Conservation (phyloP, 2,888 invertebrate species). For the Thelaira solivaga region DNA sequence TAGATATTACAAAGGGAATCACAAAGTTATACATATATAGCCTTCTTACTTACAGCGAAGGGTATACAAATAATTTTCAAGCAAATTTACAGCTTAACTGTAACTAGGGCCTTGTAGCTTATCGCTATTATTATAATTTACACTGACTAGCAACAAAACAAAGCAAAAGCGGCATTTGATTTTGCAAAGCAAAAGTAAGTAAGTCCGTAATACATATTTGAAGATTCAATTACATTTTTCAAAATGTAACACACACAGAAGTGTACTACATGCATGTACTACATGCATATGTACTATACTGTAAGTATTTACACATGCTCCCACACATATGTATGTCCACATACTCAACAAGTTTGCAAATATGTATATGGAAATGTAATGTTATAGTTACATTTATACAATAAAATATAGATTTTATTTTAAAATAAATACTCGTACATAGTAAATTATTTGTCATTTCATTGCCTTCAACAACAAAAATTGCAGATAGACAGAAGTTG, state of each 20-base stretch:
- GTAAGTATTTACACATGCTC: not conserved
- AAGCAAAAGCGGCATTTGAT: conserved; percentile 24
- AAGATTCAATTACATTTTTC: conserved; percentile 49
- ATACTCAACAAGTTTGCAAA: not conserved
- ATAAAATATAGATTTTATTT: not conserved
- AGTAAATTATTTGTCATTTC: not conserved
- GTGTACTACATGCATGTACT: not conserved
- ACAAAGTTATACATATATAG: not conserved
- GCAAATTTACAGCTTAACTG: not conserved
- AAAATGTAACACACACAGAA: conserved; percentile 6
- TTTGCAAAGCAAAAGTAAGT: conserved; percentile 35
- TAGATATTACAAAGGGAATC: too few species aligned
- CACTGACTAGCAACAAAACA: not conserved
- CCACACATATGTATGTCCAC: not conserved
- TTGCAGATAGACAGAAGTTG: not conserved
- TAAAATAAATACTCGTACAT: not conserved
- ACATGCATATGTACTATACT: not conserved
- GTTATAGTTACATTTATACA: not conserved
- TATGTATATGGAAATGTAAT: conserved; percentile 30
- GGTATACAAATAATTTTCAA: not conserved
- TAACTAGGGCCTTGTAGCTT: not conserved
- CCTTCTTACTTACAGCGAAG: too few species aligned
- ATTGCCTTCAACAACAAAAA: conserved; percentile 16
- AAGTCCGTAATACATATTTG: conserved; percentile 14
- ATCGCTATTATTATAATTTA: conserved; percentile 1